Conservation (phyloP, 2,797 vertebrate species). For the Rhincodon typus region DNA sequence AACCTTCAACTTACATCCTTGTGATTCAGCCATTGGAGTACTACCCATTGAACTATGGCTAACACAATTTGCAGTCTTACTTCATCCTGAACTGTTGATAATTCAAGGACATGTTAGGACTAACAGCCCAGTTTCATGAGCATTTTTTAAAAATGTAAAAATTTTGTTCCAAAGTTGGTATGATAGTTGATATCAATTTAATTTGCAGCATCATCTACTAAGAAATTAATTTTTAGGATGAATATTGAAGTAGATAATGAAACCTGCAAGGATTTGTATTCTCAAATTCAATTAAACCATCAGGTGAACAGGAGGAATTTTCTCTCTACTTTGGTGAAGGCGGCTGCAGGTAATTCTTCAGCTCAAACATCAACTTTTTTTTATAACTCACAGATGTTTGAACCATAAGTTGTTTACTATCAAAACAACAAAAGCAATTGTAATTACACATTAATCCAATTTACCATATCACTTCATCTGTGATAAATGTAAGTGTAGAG, state of each 20-base stretch:
- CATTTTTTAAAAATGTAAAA: too few relatives aligned
- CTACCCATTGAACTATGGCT: neutral
- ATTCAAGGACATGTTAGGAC: neutral
- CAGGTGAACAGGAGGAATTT: neutral
- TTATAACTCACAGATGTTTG: too few relatives aligned
- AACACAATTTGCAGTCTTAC: neutral
- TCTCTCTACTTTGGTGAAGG: neutral
- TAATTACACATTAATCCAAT: constrained; percentile 24
- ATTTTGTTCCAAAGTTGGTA: neutral
- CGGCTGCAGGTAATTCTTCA: neutral
- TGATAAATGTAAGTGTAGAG: neutral
- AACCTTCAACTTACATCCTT: neutral
- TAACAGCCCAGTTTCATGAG: neutral
- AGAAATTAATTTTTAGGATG: neutral
- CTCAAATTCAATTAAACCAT: neutral
- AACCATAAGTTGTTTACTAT: too few relatives aligned
- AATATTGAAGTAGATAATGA: neutral
- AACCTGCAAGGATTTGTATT: neutral
- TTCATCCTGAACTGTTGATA: neutral
- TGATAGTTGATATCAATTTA: neutral
- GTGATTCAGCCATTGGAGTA: neutral
- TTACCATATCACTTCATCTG: constrained; percentile 13
- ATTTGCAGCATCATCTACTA: neutral
- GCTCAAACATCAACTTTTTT: neutral
- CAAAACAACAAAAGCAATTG: neutral